Evolutionary conservation across 2,113 vertebrate species (phyloP).

Genomic region (Athene noctua): DNA sequence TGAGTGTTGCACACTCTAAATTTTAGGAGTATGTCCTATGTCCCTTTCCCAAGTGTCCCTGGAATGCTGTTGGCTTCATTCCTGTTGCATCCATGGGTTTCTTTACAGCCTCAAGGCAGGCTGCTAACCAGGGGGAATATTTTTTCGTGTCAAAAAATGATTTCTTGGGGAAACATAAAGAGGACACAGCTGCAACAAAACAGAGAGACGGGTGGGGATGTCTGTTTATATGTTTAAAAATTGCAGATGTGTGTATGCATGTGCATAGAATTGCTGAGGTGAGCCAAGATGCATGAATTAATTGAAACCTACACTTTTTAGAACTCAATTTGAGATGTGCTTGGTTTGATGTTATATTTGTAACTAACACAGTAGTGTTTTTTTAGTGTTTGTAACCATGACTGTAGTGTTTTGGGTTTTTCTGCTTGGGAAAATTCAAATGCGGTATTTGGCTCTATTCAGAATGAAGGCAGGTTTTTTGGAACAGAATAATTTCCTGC

Average conservation of each 20-base stretch:
- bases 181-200: neutral
- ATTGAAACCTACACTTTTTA: neutral
- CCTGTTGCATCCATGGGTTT: neutral
- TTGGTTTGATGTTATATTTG: neutral
- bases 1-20: neutral
- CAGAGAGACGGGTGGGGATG: neutral
- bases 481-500: neutral
- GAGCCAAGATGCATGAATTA: neutral
- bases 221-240: neutral
- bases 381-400: neutral
- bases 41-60: neutral
- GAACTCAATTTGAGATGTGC: neutral
- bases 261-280: neutral
- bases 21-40: neutral
- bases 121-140: neutral
- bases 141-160: neutral
- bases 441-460: neutral
- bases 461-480: neutral
- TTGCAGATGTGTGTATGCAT: neutral
- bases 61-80: neutral
- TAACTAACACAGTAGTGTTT: neutral
- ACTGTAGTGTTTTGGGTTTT: neutral
- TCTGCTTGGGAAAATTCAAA: neutral
- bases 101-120: neutral
- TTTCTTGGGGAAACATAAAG: neutral